phyloP scores from a whole-genome alignment of 2,113 vertebrate species.

The Paraplagusia blochii region DNA sequence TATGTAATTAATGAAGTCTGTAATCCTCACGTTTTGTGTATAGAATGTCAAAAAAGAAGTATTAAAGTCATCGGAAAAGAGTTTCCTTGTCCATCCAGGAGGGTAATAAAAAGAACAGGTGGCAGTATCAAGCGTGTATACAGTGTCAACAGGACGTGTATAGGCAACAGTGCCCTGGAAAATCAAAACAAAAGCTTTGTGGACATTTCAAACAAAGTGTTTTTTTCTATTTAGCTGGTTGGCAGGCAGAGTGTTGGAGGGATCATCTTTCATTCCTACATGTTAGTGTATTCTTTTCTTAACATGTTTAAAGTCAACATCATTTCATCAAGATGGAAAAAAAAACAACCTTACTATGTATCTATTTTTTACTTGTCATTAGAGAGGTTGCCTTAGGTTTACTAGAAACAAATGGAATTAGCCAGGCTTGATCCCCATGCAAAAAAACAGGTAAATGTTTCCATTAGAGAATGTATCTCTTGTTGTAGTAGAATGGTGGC shows the following conservation, averaged over 20 bases:
- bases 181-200: conserved; percentile 73
- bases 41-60: conserved; percentile 32
- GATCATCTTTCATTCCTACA: conserved; percentile 10
- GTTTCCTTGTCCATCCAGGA: conserved; percentile 43
- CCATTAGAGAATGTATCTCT: too few relatives aligned
- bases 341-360: too few relatives aligned
- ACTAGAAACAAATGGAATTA: too few relatives aligned
- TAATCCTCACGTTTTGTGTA: conserved; percentile 1
- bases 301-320: conserved; percentile 3
- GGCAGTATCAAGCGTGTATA: conserved; percentile 65
- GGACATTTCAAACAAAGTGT: conserved; percentile 73
- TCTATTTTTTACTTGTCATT: too few relatives aligned
- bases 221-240: conserved; percentile 29
- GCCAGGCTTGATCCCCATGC: too few relatives aligned
- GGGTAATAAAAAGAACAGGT: conserved; percentile 64
- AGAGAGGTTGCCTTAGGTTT: too few relatives aligned
- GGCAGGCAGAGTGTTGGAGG: conserved; percentile 10
- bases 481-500: too few relatives aligned
- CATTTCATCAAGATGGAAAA: not conserved
- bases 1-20: not conserved
- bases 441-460: too few relatives aligned
- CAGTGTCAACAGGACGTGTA: conserved; percentile 76
- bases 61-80: conserved; percentile 24
- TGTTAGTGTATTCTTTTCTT: conserved; percentile 6
- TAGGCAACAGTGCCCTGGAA: conserved; percentile 67